Evolutionary conservation across 2,888 invertebrate genomes (phyloP), one percentile per base, ranked within the genome.

Genomic region (Hartigia nigra): DNA sequence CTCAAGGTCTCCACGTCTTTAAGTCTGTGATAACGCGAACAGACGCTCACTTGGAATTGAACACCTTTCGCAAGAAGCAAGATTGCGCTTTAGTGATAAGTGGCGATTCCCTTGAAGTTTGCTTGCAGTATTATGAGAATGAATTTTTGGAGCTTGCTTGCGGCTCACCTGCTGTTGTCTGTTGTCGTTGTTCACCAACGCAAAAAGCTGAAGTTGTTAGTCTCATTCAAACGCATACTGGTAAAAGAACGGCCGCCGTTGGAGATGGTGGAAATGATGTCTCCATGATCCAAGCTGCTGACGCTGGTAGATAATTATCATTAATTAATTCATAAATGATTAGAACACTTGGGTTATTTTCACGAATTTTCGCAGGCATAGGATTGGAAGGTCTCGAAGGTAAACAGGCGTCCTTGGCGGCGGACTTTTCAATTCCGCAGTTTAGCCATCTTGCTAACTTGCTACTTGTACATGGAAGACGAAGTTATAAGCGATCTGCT

Each of bases 391-490:
- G 98, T 36, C 94, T 96, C 69, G 98, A 98, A 90, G 98, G 98
- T 0, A 95, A 96, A 78, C 97, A 98, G 89, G 98, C 99, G 0
- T 98, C 98, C 70, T 93, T 99, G 80, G 99, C 99, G 36, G 98
- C 99, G n/a, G 99, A 99, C 92, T 99, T 98, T 91, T 98, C 98
- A 88, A 95, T 98, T 87, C 96, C 96, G 4, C 96, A 97, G 92
- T 98, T 99, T 92, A 95, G 96, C 77, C 94, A 95, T 88, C 94
- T 99, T 85, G 96, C 96, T 70, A 94, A 96, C 39, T 93, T 99
- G 80, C 92, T 98, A 80, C 92, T 99, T 81, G 97, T 99, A 31
- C 98, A 99, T 91, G 99, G 99, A 0, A 94, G 98, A 76, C 95
- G 98, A 87, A 96, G 98, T 80, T 97, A 97, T 91, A 98, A 98